phyloP scores from a whole-genome alignment of 2,113 vertebrate genomes.

The Eclectus roratus region DNA sequence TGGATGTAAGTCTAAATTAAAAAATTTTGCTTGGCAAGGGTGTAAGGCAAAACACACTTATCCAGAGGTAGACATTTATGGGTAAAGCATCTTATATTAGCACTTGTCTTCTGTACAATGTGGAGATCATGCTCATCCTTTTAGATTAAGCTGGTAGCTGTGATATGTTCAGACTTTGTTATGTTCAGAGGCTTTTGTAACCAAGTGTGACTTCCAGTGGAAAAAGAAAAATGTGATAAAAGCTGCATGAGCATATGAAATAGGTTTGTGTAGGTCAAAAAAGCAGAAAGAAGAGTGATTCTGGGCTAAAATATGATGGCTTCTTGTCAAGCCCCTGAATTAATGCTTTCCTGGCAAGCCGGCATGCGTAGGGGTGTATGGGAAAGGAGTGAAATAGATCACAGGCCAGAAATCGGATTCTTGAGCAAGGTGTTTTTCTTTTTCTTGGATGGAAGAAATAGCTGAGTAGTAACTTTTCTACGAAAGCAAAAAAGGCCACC shows the following conservation, averaged over 20 bases:
- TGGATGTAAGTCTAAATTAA: neutral
- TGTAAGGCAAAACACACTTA: neutral
- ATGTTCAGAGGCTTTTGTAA: neutral
- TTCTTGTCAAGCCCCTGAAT: neutral
- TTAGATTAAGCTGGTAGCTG: neutral
- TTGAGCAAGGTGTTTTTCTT: conserved; percentile 27
- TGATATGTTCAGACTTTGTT: neutral
- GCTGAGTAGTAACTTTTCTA: neutral
- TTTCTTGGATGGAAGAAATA: conserved; percentile 26
- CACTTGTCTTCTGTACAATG: neutral
- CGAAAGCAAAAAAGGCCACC: neutral
- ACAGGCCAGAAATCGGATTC: neutral
- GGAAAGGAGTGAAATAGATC: neutral
- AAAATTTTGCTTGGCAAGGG: neutral
- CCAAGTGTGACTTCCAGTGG: neutral
- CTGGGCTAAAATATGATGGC: neutral
- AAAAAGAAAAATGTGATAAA: neutral
- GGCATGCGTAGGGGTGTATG: neutral
- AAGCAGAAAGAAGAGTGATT: neutral
- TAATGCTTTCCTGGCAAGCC: neutral
- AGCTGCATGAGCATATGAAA: neutral
- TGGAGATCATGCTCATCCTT: neutral
- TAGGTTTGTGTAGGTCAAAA: neutral
- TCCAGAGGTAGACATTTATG: neutral
- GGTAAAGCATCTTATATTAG: neutral